Evolutionary conservation across 1,140 invertebrate genomes (phyloP).

Genomic region (Papilio polytes): DNA sequence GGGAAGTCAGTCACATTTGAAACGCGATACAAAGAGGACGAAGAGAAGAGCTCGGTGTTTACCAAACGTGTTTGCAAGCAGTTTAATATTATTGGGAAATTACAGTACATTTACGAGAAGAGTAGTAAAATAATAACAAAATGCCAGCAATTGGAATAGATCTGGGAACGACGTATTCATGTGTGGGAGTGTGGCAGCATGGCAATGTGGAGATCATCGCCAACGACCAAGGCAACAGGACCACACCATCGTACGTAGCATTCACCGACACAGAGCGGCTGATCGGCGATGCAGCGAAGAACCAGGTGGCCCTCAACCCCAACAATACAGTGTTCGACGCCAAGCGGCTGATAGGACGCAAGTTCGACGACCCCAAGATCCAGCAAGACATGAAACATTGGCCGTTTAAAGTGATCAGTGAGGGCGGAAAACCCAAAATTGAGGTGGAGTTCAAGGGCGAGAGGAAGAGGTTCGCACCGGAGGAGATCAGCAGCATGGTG

Average conservation of each 20-base stretch:
- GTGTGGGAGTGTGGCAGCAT: slow-evolving; percentile 94
- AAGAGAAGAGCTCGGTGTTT: slow-evolving; percentile 57
- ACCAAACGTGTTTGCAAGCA: slow-evolving; percentile 53
- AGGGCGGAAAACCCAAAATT: slow-evolving; percentile 88
- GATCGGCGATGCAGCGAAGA: slow-evolving; percentile 90
- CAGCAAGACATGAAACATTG: slow-evolving; percentile 91
- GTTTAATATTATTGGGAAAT: slow-evolving; percentile 39
- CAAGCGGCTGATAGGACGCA: slow-evolving; percentile 87
- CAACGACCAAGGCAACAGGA: slow-evolving; percentile 97
- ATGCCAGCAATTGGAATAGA: slow-evolving; percentile 90
- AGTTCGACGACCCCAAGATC: slow-evolving; percentile 87
- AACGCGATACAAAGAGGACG: slow-evolving; percentile 63
- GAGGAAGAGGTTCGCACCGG: slow-evolving; percentile 88
- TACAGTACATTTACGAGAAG: slow-evolving; percentile 38
- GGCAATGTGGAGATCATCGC: slow-evolving; percentile 98
- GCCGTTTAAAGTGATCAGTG: slow-evolving; percentile 89
- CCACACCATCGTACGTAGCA: slow-evolving; percentile 95
- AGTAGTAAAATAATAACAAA: slow-evolving; percentile 49
- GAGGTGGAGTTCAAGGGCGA: slow-evolving; percentile 90
- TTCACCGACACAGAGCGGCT: slow-evolving; percentile 92
- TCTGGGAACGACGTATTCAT: slow-evolving; percentile 93
- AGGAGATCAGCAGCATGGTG: slow-evolving; percentile 92
- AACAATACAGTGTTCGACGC: slow-evolving; percentile 84
- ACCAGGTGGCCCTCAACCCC: slow-evolving; percentile 85
- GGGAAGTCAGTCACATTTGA: slow-evolving; percentile 70